Evolutionary conservation across 2,888 invertebrate genomes (phyloP).

Genomic region (Ectemnius cavifrons): DNA sequence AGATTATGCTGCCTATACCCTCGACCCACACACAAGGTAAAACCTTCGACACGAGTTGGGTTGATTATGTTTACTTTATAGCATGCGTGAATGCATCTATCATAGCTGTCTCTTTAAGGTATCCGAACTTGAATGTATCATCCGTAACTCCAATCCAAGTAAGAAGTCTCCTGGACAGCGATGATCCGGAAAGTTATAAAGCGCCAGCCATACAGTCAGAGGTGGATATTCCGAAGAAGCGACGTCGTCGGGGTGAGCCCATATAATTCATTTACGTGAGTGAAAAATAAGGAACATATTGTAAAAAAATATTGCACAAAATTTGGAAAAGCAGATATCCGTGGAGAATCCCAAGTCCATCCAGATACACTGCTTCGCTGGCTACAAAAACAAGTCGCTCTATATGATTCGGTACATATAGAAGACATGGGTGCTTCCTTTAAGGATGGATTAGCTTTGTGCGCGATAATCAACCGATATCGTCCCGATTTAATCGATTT

Average conservation of each 20-base stretch:
- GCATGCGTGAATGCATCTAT: background rate
- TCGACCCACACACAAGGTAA: conserved; percentile 89
- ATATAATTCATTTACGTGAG: background rate
- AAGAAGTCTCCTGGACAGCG: conserved; percentile 85
- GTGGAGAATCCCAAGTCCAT: conserved; percentile 83
- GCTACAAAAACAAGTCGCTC: conserved; percentile 86
- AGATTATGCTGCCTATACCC: conserved; percentile 91
- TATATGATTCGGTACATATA: conserved; percentile 82
- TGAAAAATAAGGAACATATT: background rate
- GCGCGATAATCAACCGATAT: conserved; percentile 90
- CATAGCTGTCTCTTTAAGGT: conserved; percentile 72
- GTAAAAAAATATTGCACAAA: background rate
- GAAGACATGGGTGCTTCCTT: conserved; percentile 86
- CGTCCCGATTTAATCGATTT: conserved; percentile 93
- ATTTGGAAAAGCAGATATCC: conserved; percentile 39
- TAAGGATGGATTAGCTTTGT: conserved; percentile 83
- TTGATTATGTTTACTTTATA: background rate
- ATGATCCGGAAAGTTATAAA: conserved; percentile 83
- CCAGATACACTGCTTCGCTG: conserved; percentile 88
- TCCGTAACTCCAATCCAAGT: conserved; percentile 89
- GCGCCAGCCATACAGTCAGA: conserved; percentile 77
- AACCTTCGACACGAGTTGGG: background rate
- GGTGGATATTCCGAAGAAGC: conserved; percentile 83
- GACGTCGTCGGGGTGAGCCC: conserved; percentile 81
- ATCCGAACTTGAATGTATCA: conserved; percentile 89